A percentile compares a stretch with the other conserved stretches of the same genome.
Evolutionary conservation across 1,140 invertebrate species (phyloP).

Genomic region (Octopus sinensis): DNA sequence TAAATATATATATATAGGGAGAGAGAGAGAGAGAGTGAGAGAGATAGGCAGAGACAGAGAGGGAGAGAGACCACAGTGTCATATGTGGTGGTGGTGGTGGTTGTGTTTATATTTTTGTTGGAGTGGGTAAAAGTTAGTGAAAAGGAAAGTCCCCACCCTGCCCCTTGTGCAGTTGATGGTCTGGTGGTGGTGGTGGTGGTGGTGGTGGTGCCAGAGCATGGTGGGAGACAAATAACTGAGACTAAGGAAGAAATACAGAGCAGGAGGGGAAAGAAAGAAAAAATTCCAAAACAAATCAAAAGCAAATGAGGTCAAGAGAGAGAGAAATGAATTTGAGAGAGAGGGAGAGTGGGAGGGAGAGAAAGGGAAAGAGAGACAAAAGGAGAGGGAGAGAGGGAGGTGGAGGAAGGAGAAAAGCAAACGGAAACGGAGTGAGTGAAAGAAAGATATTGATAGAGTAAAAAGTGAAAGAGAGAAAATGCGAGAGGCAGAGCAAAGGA

Average conservation of each 20-base stretch:
- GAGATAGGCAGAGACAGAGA: too few species aligned
- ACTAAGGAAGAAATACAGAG: background rate
- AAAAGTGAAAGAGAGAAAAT: background rate
- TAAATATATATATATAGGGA: too few species aligned
- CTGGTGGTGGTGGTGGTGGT: too few species aligned
- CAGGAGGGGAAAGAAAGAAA: background rate
- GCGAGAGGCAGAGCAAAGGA: background rate
- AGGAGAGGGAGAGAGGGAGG: background rate
- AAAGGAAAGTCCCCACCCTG: too few species aligned
- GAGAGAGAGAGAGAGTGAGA: too few species aligned
- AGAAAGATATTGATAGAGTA: background rate
- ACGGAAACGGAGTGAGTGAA: background rate
- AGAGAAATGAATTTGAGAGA: background rate
- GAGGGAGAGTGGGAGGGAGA: background rate
- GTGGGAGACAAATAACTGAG: too few species aligned
- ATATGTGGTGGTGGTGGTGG: too few species aligned
- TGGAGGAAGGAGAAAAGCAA: background rate
- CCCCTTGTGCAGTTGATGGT: too few species aligned
- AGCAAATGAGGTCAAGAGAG: background rate
- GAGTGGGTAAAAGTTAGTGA: too few species aligned
- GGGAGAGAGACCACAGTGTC: too few species aligned
- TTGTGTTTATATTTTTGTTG: too few species aligned
- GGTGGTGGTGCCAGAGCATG: too few species aligned
- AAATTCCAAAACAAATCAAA: background rate
- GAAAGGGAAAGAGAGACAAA: background rate